Base-by-base conservation (phyloP, 2,797 vertebrate species). In the Sandelia bainsii region DNA sequence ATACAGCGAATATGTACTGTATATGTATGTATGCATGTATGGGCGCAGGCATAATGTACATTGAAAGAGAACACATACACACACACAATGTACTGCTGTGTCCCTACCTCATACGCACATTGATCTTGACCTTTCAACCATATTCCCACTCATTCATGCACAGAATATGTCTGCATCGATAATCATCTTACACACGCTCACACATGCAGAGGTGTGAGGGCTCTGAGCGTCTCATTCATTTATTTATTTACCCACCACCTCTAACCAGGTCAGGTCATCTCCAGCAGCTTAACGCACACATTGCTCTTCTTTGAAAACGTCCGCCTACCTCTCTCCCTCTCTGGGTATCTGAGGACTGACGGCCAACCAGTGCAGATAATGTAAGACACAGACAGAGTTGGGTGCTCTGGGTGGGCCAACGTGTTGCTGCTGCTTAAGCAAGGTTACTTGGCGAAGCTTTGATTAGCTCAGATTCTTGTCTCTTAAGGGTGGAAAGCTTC, bases 201-300 rank as follows among this genome's bases (percentile, higher is more conserved):
- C 27, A 57, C 54, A 63, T 54, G 51, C 23, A 49, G 22, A 25
- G 40, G 40, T 6, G 40, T 17, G 40, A 42, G 40, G 40, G 34
- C 72, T 68, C 42, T 32, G 32, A 71, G 65, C 2, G 54, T 73
- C 37, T 74, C 48, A 42, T 64, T 65, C 51, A 69, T 63, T 81
- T 83, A 75, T 82, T 84, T 89, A 84, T 85, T 84, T 72, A 76
- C 45, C 50, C 17, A 8, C 64, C 49, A 58, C 73, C 63, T 73
- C 62, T 83, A 84, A 82, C 82, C 84, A 82, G 82, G 82, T 88
- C 84, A 87, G 75, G 77, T 88, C 70, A 75, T 83, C 86, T 83
- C 70, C 45, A 69, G 29, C 80, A 71, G 79, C 72, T 82, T 68
- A 77, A 72, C 34, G n/a, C 75, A 73, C 69, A 77, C 60, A 63